Conservation (phyloP, 2,888 invertebrate species). For the Mythimna vitellina region DNA sequence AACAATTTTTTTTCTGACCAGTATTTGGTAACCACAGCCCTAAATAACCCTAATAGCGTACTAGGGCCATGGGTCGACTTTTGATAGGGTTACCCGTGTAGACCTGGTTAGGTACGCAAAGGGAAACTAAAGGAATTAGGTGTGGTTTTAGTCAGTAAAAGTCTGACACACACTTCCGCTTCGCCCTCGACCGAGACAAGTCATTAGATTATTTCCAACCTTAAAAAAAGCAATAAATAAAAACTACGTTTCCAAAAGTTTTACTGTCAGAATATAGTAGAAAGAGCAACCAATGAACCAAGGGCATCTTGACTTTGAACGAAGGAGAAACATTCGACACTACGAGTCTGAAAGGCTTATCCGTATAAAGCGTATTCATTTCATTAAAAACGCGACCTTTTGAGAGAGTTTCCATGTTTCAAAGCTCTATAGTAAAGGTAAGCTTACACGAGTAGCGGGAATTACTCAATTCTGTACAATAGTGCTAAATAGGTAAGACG, state of each 20-base stretch:
- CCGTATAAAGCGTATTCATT: constrained; percentile 73
- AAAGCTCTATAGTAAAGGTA: constrained; percentile 59
- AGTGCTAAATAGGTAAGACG: neutral
- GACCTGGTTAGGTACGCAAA: too few relatives aligned
- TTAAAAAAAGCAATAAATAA: too few relatives aligned
- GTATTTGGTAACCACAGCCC: too few relatives aligned
- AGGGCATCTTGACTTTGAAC: constrained; percentile 36
- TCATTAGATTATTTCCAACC: too few relatives aligned
- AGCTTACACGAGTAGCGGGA: neutral
- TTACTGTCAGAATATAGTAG: neutral
- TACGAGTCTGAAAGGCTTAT: constrained; percentile 69
- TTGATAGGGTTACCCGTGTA: too few relatives aligned
- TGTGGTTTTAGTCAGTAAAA: too few relatives aligned
- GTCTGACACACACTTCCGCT: too few relatives aligned
- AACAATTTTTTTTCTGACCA: too few relatives aligned
- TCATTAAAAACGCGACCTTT: constrained; percentile 77
- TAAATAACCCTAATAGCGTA: too few relatives aligned
- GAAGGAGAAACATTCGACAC: constrained; percentile 58
- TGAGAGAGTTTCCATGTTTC: constrained; percentile 75
- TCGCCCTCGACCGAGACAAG: too few relatives aligned
- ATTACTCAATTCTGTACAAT: neutral
- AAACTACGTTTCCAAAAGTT: neutral
- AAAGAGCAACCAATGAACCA: constrained; percentile 26
- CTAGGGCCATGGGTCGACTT: too few relatives aligned
- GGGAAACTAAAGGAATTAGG: too few relatives aligned